A percentile compares a stretch with the other conserved stretches of the same genome.
These are phyloP conservation scores for Meiosimyza decipiens DNA, from an alignment of 2,888 invertebrate genomes.

Conservation along the genomic window DNA sequence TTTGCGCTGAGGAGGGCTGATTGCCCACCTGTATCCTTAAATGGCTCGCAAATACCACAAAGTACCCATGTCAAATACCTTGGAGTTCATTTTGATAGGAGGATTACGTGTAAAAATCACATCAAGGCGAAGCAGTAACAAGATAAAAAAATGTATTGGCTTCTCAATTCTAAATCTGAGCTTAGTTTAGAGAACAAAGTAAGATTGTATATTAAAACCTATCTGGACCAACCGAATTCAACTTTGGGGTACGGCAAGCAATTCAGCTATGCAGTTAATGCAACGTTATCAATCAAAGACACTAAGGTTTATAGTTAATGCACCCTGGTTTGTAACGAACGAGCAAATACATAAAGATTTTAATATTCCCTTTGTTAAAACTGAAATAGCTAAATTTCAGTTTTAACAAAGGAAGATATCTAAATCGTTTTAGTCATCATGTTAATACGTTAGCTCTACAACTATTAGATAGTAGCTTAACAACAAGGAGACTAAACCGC, in stretches of 20 bases:
- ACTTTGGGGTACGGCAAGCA: slow-evolving; percentile 30
- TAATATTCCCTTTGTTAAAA: slow-evolving; percentile 20
- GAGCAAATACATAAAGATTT: slow-evolving; percentile 23
- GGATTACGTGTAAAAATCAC: slow-evolving; percentile 13
- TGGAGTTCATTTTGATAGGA: slow-evolving; percentile 16
- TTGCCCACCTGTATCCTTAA: not conserved
- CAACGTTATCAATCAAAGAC: slow-evolving; percentile 35
- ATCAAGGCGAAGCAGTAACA: slow-evolving; percentile 11
- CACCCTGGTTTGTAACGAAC: slow-evolving; percentile 31
- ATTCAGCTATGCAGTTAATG: slow-evolving; percentile 26
- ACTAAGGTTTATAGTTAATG: slow-evolving; percentile 15
- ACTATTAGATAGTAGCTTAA: slow-evolving; percentile 21
- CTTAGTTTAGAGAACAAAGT: slow-evolving; percentile 16
- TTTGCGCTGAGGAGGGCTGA: too few species aligned
- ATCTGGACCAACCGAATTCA: slow-evolving; percentile 15
- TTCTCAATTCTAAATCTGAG: not conserved
- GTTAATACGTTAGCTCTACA: slow-evolving; percentile 23
- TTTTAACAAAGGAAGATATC: slow-evolving; percentile 19
- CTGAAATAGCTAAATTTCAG: slow-evolving; percentile 25
- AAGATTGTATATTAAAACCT: slow-evolving; percentile 19
- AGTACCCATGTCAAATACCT: slow-evolving; percentile 14
- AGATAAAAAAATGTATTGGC: slow-evolving; percentile 18
- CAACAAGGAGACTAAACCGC: slow-evolving; percentile 31
- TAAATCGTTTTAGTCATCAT: slow-evolving; percentile 32
- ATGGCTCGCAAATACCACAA: slow-evolving; percentile 11